phyloP scores from a whole-genome alignment of 2,797 vertebrate species.

The Morus bassanus region DNA sequence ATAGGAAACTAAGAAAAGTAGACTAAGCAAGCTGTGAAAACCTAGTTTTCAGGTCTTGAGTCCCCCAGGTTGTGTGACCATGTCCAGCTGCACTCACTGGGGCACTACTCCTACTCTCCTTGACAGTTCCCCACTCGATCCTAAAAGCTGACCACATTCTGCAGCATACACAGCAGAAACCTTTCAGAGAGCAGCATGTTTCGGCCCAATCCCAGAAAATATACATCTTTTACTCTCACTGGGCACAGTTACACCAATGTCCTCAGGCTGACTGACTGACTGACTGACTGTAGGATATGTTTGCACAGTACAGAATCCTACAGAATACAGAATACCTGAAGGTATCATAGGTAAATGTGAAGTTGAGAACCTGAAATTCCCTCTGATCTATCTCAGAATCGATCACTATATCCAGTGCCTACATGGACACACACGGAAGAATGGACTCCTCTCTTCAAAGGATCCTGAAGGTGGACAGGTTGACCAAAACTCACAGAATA shows the following conservation, averaged over 20 bases:
- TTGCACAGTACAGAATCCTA: not conserved
- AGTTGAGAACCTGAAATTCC: not conserved
- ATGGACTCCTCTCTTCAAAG: not conserved
- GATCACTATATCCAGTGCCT: not conserved
- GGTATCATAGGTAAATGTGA: not conserved
- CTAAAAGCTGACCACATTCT: not conserved
- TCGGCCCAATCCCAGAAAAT: not conserved
- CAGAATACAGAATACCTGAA: not conserved
- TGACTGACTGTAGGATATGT: not conserved
- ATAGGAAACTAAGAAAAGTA: not conserved
- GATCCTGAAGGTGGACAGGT: not conserved
- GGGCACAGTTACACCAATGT: not conserved
- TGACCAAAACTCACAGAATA: not conserved
- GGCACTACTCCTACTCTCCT: not conserved
- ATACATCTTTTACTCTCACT: not conserved
- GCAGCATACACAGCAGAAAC: not conserved
- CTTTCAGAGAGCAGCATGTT: not conserved
- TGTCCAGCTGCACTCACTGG: not conserved
- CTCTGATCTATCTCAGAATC: not conserved
- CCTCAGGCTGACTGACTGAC: not conserved
- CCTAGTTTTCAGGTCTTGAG: not conserved
- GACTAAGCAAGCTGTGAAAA: not conserved
- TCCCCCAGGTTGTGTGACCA: not conserved
- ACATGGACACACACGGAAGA: not conserved
- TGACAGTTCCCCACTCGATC: not conserved